Evolutionary conservation across 2,888 invertebrate species (phyloP).

Genomic region (Thumatha senex): DNA sequence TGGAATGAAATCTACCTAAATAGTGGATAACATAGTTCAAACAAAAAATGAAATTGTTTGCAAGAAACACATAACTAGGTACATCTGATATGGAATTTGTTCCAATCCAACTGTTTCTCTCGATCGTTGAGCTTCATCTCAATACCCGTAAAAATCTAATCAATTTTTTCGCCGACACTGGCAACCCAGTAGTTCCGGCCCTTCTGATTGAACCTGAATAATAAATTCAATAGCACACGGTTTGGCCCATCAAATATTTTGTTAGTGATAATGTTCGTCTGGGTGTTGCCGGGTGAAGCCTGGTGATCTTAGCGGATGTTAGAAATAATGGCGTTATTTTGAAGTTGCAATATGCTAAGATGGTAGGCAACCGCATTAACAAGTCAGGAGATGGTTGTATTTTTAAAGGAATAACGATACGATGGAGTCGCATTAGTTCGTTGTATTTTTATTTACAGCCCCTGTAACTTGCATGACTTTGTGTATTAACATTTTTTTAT

Average conservation of each 20-base stretch:
- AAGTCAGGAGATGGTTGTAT: slow-evolving; percentile 80
- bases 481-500: too few species aligned
- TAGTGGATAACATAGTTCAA: neutral
- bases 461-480: too few species aligned
- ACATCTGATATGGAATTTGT: neutral
- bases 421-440: slow-evolving; percentile 42
- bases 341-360: slow-evolving; percentile 83
- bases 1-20: too few species aligned
- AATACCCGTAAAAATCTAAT: slow-evolving; percentile 12
- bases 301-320: slow-evolving; percentile 48
- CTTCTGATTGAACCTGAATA: slow-evolving; percentile 75
- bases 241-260: slow-evolving; percentile 74
- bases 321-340: slow-evolving; percentile 80
- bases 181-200: slow-evolving; percentile 36
- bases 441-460: neutral
- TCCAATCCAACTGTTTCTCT: neutral
- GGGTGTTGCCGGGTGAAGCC: neutral
- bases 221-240: slow-evolving; percentile 76
- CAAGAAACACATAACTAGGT: neutral
- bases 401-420: slow-evolving; percentile 39
- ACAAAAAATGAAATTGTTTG: neutral
- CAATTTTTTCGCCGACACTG: slow-evolving; percentile 15
- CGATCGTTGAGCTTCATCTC: slow-evolving; percentile 1
- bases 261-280: slow-evolving; percentile 60
- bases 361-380: slow-evolving; percentile 80